phyloP scores from a whole-genome alignment of 2,113 vertebrate genomes.

The Podilymbus podiceps region DNA sequence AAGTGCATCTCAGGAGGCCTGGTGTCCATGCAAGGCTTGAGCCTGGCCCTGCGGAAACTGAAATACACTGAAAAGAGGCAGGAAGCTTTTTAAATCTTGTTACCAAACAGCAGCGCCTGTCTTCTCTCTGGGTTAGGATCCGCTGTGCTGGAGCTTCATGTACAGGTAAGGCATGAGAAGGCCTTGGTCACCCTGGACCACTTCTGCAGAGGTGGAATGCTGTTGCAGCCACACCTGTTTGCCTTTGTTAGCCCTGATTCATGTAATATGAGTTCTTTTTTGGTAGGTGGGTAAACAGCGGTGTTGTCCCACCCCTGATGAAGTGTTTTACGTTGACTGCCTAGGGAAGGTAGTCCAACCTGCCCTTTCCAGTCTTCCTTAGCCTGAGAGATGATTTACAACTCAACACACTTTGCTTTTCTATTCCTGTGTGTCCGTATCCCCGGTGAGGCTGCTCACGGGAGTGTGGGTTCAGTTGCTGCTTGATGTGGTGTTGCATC shows the following conservation, averaged over 20 bases:
- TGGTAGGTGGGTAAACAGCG: not conserved
- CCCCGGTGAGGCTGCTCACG: not conserved
- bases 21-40: not conserved
- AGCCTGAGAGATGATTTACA: not conserved
- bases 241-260: not conserved
- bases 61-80: not conserved
- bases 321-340: not conserved
- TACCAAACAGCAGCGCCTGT: not conserved
- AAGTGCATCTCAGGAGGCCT: not conserved
- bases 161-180: not conserved
- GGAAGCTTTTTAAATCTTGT: not conserved
- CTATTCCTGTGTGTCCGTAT: rapidly evolving
- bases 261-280: not conserved
- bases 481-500: not conserved
- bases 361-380: not conserved
- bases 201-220: not conserved
- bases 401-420: not conserved
- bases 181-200: not conserved
- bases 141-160: not conserved
- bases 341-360: not conserved
- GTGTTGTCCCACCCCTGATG: rapidly evolving
- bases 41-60: not conserved
- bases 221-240: not conserved
- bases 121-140: not conserved
- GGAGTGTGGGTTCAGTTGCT: not conserved